phyloP scores from a whole-genome alignment of 2,888 invertebrate species.

The Deilephila elpenor region DNA sequence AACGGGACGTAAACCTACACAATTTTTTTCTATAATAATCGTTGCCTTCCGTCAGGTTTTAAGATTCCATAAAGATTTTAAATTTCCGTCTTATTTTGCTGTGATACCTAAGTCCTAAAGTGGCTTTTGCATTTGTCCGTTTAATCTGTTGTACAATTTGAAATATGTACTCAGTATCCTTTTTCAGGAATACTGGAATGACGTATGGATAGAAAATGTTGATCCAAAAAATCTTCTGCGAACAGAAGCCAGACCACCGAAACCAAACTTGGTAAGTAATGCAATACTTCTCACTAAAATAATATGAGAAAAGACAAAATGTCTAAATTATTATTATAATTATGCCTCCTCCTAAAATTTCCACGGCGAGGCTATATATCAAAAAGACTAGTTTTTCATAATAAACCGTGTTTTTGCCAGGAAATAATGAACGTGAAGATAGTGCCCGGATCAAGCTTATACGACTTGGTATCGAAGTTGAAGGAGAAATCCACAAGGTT shows the following conservation, averaged over 20 bases:
- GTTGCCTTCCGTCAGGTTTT: too few relatives aligned
- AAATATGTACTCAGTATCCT: not conserved
- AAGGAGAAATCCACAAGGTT: slow-evolving; percentile 61
- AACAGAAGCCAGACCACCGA: slow-evolving; percentile 21
- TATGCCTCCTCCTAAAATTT: too few relatives aligned
- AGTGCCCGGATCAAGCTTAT: slow-evolving; percentile 60
- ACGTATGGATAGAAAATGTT: slow-evolving; percentile 64
- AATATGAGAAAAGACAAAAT: not conserved
- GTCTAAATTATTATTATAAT: too few relatives aligned
- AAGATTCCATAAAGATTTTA: too few relatives aligned
- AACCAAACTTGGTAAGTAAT: slow-evolving; percentile 40
- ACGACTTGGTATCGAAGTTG: slow-evolving; percentile 55
- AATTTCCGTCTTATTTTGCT: too few relatives aligned
- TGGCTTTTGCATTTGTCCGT: not conserved
- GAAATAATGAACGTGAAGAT: slow-evolving; percentile 55
- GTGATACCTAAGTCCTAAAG: too few relatives aligned
- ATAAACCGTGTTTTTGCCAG: slow-evolving; percentile 48
- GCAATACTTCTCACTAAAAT: not conserved
- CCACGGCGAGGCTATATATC: too few relatives aligned
- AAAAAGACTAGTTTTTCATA: not conserved
- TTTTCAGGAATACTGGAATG: slow-evolving; percentile 69
- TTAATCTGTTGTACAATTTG: not conserved
- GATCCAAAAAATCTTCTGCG: slow-evolving; percentile 42
- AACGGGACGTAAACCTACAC: too few relatives aligned
- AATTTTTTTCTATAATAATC: too few relatives aligned